Evolutionary conservation across 2,888 invertebrate genomes (phyloP), one percentile per base, ranked within the genome.

Genomic region (Microplitis manilae): DNA sequence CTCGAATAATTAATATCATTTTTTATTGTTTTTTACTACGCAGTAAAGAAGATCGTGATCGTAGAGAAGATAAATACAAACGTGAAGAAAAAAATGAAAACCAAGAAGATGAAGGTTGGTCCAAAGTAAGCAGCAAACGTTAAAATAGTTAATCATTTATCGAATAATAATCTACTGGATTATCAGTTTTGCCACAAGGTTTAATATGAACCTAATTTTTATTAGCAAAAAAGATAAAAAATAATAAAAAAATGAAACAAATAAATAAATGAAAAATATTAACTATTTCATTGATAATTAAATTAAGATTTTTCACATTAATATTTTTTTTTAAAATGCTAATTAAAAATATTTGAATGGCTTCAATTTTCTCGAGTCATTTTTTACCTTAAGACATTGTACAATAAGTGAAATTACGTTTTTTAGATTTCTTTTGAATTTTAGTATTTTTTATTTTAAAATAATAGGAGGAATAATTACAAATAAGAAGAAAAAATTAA

Each of bases 101-200:
- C 6, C 77, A 77, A 38, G 85, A 84, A 61, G 84, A 85, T 50
- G 85, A 80, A 60, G 86, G 87, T 41, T 90, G 90, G 90, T 88
- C 87, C 38, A 87, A 83, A 83, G 90, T 90, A 73, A 83, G 84
- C 77, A 83, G 81, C 71, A 86, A 89, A 75, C 90, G 88, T 83
- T 90, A 87, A 85, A 70, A n/a, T 72, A 50, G 13, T 50, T 8
- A 8, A 50, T 50, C 1, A 8, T 13, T 50, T 50, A 50, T 13
- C 8, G 13, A 50, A 50, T 50, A 13, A 50, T 50, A 50, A 50
- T 50, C 8, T 50, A 13, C 13, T 13, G 8, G 13, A 50, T 50
- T 50, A 13, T 50, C 50, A 50, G 8, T 50, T 50, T 50, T 50
- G 50, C 50, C 8, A 50, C 8, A 50, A 4, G 50, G 50, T 13